A percentile compares a stretch with the other conserved stretches of the same genome.
These are phyloP conservation scores for Brenthis ino DNA, from an alignment of 2,888 invertebrate genomes.

Conservation along the genomic window DNA sequence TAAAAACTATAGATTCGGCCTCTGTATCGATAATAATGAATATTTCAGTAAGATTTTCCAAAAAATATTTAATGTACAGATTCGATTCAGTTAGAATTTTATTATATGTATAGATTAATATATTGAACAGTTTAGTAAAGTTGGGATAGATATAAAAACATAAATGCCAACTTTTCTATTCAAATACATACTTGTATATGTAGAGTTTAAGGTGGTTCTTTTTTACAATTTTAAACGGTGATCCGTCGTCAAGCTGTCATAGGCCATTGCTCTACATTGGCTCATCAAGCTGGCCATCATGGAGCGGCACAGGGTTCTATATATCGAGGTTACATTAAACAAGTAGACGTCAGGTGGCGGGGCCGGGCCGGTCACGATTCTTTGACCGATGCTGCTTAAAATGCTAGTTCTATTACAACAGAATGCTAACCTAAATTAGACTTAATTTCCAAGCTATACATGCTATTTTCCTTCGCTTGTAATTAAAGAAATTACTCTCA, in stretches of 20 bases:
- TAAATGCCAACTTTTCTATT: no score
- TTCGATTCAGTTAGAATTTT: no score
- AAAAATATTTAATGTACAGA: no score
- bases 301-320: constrained; percentile 41
- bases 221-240: neutral
- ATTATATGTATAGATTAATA: no score
- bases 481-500: constrained; percentile 34
- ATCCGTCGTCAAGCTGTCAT: constrained; percentile 5
- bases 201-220: neutral
- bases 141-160: no score
- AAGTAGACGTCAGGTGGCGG: constrained; percentile 76
- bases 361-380: constrained; percentile 79
- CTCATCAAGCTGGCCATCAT: constrained; percentile 20
- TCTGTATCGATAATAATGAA: no score
- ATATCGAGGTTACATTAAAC: constrained; percentile 70
- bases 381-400: constrained; percentile 77
- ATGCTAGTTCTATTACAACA: constrained; percentile 51
- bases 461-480: constrained; percentile 42
- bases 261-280: constrained; percentile 14
- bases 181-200: no score
- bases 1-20: no score
- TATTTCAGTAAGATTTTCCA: no score
- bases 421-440: constrained; percentile 43
- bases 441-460: constrained; percentile 30
- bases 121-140: no score